A percentile compares a stretch with the other conserved stretches of the same genome.
These are phyloP conservation scores for Neodiprion fabricii DNA, from an alignment of 1,140 invertebrate genomes.

Conservation along the genomic window DNA sequence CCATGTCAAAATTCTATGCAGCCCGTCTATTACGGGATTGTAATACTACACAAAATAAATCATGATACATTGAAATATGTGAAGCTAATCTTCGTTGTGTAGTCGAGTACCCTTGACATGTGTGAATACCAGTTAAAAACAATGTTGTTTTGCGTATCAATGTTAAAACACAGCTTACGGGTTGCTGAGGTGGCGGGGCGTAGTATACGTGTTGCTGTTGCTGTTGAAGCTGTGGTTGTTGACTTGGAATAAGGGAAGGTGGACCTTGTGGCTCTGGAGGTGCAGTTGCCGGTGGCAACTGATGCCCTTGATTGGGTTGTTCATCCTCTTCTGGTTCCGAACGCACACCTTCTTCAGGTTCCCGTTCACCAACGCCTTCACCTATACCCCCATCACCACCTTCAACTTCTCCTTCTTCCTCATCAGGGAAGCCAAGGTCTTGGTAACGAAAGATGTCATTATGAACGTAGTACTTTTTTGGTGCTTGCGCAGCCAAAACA, in stretches of 20 bases:
- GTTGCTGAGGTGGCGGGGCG: constrained; percentile 45
- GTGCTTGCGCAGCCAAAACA: constrained; percentile 91
- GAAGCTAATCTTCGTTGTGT: no score
- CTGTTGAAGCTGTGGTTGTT: constrained; percentile 43
- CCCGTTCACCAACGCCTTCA: constrained; percentile 45
- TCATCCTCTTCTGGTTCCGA: constrained; percentile 74
- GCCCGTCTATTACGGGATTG: no score
- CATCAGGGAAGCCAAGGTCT: constrained; percentile 66
- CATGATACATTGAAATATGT: no score
- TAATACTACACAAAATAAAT: no score
- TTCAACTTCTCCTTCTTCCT: constrained; percentile 64
- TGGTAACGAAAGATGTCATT: constrained; percentile 99
- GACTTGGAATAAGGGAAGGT: constrained; percentile 42
- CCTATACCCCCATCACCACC: constrained; percentile 44
- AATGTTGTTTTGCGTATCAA: no score
- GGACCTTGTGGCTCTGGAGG: constrained; percentile 43
- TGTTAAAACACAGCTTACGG: constrained; percentile 31
- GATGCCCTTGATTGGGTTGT: constrained; percentile 52
- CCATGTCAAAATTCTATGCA: no score
- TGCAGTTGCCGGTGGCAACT: constrained; percentile 36
- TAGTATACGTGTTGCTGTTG: constrained; percentile 53
- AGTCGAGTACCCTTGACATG: no score
- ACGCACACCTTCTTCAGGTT: constrained; percentile 67
- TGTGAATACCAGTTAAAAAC: no score
- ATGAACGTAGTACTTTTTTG: constrained; percentile 97